A percentile compares a stretch with the other conserved stretches of the same genome.
phyloP scores from a whole-genome alignment of 2,113 vertebrate genomes.

The Collichthys lucidus region DNA sequence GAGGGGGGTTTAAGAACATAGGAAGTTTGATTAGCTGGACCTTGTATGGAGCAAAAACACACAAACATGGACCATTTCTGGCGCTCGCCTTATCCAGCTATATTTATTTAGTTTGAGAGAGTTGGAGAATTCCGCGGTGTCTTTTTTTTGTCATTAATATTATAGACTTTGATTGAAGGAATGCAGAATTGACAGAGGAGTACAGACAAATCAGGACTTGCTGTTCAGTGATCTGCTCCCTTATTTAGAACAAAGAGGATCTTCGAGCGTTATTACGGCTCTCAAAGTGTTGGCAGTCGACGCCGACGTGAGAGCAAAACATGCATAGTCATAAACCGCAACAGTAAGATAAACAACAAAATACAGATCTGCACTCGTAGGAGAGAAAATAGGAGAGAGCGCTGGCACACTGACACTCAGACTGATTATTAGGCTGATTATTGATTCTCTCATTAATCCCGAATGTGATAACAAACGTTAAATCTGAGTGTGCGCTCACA shows the following conservation, averaged over 20 bases:
- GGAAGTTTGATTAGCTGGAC: slow-evolving; percentile 56
- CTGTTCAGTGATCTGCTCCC: slow-evolving; percentile 34
- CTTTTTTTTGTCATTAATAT: not conserved
- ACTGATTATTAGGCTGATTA: not conserved
- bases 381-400: not conserved
- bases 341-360: slow-evolving; percentile 61
- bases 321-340: slow-evolving; percentile 51
- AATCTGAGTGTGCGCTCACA: not conserved
- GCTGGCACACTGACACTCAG: not conserved
- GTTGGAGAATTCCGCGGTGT: not conserved
- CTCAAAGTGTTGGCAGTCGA: slow-evolving; percentile 27
- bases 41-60: slow-evolving; percentile 27
- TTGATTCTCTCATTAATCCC: not conserved
- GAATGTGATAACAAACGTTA: not conserved
- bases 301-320: slow-evolving; percentile 30
- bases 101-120: slow-evolving; percentile 3
- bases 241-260: slow-evolving; percentile 58
- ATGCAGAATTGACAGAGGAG: slow-evolving; percentile 35
- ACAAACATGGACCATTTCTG: slow-evolving; percentile 23
- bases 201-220: slow-evolving; percentile 58
- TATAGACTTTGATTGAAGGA: slow-evolving; percentile 34
- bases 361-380: slow-evolving; percentile 48
- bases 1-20: slow-evolving; percentile 52
- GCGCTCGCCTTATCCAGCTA: not conserved
- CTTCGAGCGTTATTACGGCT: slow-evolving; percentile 40